phyloP scores from a whole-genome alignment of 2,113 vertebrate genomes.

The Peromyscus maniculatus region DNA sequence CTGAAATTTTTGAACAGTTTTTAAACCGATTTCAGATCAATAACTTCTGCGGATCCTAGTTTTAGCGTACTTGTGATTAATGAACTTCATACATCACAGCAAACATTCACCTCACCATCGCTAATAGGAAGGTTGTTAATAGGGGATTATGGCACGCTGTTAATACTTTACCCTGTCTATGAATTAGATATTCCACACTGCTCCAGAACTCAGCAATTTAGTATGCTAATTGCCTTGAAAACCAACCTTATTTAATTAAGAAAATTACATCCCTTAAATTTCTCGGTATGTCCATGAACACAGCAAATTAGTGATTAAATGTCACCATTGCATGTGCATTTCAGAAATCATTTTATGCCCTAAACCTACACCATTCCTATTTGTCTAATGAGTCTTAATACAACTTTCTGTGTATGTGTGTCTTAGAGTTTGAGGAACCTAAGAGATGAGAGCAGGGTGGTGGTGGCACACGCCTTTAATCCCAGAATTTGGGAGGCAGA shows the following conservation, averaged over 20 bases:
- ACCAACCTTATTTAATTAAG: neutral
- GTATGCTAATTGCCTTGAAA: neutral
- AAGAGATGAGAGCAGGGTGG: neutral
- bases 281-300: neutral
- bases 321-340: neutral
- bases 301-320: neutral
- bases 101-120: neutral
- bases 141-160: neutral
- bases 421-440: neutral
- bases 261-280: neutral
- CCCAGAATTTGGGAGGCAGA: neutral
- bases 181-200: neutral
- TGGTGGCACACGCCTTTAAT: neutral
- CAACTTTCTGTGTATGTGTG: neutral
- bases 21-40: neutral
- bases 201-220: conserved; percentile 26
- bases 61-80: neutral
- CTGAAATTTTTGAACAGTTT: neutral
- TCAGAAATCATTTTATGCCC: neutral
- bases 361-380: neutral
- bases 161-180: neutral
- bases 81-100: neutral
- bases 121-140: neutral
- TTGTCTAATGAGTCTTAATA: no score
- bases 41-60: neutral